Evolutionary conservation across 2,888 invertebrate genomes (phyloP).

Genomic region (Zootermopsis nevadensis): DNA sequence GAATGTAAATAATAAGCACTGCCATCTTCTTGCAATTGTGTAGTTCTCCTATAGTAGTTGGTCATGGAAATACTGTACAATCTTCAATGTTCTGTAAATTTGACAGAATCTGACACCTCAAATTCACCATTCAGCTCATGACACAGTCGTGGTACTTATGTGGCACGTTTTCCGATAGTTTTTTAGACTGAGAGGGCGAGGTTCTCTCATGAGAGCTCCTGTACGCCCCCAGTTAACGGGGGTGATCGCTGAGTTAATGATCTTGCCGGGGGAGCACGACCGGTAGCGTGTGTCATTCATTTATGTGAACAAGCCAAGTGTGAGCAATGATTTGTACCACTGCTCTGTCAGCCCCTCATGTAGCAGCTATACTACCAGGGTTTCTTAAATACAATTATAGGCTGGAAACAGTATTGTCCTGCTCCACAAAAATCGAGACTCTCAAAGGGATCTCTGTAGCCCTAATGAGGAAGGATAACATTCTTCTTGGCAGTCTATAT

Average conservation of each 20-base stretch:
- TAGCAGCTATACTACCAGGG: background rate
- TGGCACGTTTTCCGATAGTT: slow-evolving; percentile 25
- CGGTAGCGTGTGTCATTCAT: slow-evolving; percentile 16
- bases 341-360: background rate
- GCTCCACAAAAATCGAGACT: no score
- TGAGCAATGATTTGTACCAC: slow-evolving; percentile 8
- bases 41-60: no score
- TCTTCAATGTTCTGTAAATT: background rate
- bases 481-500: no score
- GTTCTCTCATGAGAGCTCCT: background rate
- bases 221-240: background rate
- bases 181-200: background rate
- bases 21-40: no score
- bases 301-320: slow-evolving; percentile 21
- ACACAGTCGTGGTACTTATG: background rate
- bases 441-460: no score
- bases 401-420: no score
- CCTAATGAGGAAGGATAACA: no score
- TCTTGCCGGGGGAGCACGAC: background rate
- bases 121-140: background rate
- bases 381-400: background rate
- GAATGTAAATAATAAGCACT: no score
- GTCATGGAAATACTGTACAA: no score
- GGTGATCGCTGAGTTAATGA: slow-evolving; percentile 23
- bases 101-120: background rate